Conservation (phyloP, 2,888 invertebrate species). For the Agriopis marginaria region DNA sequence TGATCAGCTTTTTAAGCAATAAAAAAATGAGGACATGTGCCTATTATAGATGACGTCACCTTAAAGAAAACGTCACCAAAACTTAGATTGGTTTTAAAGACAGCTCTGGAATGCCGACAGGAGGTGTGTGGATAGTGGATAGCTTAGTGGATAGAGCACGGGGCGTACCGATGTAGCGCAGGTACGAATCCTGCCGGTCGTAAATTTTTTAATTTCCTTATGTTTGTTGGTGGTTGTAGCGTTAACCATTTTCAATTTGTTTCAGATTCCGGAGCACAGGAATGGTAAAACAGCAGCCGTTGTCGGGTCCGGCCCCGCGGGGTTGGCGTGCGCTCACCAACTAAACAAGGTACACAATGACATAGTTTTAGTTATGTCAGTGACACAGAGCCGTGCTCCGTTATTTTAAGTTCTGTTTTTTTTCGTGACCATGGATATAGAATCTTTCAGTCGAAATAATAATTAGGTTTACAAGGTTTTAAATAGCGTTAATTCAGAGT, state of each 20-base stretch:
- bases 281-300: conserved; percentile 95
- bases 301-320: conserved; percentile 97
- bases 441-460: no score
- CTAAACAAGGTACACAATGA: conserved; percentile 90
- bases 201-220: background rate
- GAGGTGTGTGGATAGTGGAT: no score
- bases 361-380: background rate
- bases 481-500: background rate
- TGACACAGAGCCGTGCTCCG: background rate
- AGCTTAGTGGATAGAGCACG: no score
- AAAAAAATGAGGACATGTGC: no score
- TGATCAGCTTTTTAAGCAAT: no score
- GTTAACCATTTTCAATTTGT: conserved; percentile 9
- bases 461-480: background rate
- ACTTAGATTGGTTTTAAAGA: no score
- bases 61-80: no score
- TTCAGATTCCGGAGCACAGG: conserved; percentile 89
- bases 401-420: no score
- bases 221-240: background rate
- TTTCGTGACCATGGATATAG: no score
- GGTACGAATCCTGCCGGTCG: background rate
- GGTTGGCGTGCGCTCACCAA: conserved; percentile 98
- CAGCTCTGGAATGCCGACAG: no score
- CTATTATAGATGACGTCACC: no score
- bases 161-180: no score